These are phyloP conservation scores for Ditylenchus weischeri DNA, from an alignment of 2,888 invertebrate genomes.

Conservation along the genomic window DNA sequence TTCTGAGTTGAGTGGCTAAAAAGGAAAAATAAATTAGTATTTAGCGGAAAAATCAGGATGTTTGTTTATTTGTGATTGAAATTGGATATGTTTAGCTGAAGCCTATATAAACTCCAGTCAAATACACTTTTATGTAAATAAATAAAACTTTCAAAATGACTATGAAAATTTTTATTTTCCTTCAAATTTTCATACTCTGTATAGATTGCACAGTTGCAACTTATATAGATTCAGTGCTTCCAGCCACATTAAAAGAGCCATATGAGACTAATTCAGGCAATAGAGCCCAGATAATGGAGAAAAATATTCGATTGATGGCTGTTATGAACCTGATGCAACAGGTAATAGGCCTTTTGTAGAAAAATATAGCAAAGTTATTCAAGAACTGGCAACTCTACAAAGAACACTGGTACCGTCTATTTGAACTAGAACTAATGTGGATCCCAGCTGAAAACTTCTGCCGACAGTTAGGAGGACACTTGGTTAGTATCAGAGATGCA, in stretches of 20 bases:
- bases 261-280: slow-evolving; percentile 39
- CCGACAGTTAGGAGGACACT: slow-evolving; percentile 50
- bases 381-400: slow-evolving; percentile 49
- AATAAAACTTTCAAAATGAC: background rate
- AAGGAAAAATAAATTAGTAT: slow-evolving; percentile 15
- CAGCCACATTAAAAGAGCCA: slow-evolving; percentile 35
- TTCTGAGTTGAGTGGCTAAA: slow-evolving; percentile 46
- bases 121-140: too few species aligned
- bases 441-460: slow-evolving; percentile 56
- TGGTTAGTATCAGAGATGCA: slow-evolving; percentile 46
- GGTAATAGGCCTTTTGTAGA: slow-evolving; percentile 17
- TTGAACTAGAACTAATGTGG: slow-evolving; percentile 54
- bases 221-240: slow-evolving; percentile 34
- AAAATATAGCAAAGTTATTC: too few species aligned
- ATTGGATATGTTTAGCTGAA: slow-evolving; percentile 10
- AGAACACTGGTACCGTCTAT: slow-evolving; percentile 50
- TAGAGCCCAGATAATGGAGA: slow-evolving; percentile 45
- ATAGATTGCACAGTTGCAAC: background rate
- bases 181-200: too few species aligned
- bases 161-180: too few species aligned
- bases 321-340: slow-evolving; percentile 40
- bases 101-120: slow-evolving; percentile 8
- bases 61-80: slow-evolving; percentile 25
- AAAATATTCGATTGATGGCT: slow-evolving; percentile 42
- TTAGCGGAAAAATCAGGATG: too few species aligned